These are phyloP conservation scores for Erpornis zantholeuca DNA, from an alignment of 2,113 vertebrate species.

Conservation along the genomic window DNA sequence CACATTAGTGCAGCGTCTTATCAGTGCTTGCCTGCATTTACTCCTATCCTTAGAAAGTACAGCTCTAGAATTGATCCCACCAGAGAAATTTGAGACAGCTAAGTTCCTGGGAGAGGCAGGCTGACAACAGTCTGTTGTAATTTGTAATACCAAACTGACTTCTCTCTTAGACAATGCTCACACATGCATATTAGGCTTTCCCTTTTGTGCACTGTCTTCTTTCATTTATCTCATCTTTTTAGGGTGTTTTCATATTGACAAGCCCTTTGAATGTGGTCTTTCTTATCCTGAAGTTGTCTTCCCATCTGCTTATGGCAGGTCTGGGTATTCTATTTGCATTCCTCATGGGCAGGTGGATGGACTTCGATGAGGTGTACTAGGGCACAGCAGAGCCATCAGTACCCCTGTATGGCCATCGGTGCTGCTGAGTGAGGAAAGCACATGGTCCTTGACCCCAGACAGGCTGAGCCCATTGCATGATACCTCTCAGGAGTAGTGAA, in stretches of 20 bases:
- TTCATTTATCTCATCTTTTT: neutral
- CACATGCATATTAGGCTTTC: neutral
- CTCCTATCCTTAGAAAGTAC: neutral
- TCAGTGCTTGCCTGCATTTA: neutral
- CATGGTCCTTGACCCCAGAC: neutral
- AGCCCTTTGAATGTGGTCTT: neutral
- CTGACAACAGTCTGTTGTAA: neutral
- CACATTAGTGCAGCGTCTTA: neutral
- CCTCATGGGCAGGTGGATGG: neutral
- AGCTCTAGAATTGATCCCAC: neutral
- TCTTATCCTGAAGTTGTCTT: neutral
- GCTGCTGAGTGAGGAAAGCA: neutral
- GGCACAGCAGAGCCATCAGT: neutral
- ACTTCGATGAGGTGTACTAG: neutral
- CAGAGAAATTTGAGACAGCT: neutral
- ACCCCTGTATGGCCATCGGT: accelerated
- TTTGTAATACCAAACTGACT: neutral
- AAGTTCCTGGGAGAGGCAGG: neutral
- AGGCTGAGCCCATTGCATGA: neutral
- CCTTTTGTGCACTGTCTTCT: neutral
- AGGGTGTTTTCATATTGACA: neutral
- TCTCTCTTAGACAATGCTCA: neutral
- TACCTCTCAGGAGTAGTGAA: neutral
- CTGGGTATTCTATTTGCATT: neutral
- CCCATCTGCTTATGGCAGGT: neutral